These are phyloP conservation scores for Pseudomyrmex flavicornis DNA, from an alignment of 1,140 invertebrate species.

Conservation along the genomic window DNA sequence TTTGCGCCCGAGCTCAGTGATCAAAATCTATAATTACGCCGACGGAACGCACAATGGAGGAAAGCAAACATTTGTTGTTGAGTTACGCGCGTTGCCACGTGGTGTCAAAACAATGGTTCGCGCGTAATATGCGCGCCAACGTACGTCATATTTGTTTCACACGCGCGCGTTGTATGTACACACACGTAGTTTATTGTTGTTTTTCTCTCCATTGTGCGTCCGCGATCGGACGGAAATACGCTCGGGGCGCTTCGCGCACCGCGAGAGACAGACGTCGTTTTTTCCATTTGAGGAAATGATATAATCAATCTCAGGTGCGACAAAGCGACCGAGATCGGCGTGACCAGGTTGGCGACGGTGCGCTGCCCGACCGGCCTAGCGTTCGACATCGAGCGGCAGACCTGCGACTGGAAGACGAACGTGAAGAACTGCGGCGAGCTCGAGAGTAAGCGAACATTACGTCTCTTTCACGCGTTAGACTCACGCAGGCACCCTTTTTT, in stretches of 20 bases:
- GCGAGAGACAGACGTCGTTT: background rate
- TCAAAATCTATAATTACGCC: slow-evolving; percentile 20
- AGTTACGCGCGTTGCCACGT: background rate
- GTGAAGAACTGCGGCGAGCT: slow-evolving; percentile 97
- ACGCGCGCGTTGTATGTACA: background rate
- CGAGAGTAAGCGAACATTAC: slow-evolving; percentile 91
- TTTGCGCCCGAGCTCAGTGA: background rate
- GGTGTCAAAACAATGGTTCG: background rate
- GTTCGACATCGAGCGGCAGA: slow-evolving; percentile 97
- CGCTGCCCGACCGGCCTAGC: slow-evolving; percentile 95
- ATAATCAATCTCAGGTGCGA: slow-evolving; percentile 90
- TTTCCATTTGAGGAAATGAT: slow-evolving; percentile 11
- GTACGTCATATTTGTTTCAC: background rate
- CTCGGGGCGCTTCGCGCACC: too few species aligned
- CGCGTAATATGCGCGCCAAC: background rate
- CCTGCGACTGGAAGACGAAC: slow-evolving; percentile 98
- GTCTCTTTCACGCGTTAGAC: slow-evolving; percentile 72
- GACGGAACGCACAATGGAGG: slow-evolving; percentile 7
- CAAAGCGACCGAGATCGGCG: slow-evolving; percentile 93
- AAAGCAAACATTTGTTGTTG: background rate
- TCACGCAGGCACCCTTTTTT: slow-evolving; percentile 80
- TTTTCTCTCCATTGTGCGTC: slow-evolving; percentile 6
- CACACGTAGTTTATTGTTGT: background rate
- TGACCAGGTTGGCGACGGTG: slow-evolving; percentile 93
- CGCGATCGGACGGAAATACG: background rate